Conservation (phyloP, 2,113 vertebrate species). For the Erpornis zantholeuca region DNA sequence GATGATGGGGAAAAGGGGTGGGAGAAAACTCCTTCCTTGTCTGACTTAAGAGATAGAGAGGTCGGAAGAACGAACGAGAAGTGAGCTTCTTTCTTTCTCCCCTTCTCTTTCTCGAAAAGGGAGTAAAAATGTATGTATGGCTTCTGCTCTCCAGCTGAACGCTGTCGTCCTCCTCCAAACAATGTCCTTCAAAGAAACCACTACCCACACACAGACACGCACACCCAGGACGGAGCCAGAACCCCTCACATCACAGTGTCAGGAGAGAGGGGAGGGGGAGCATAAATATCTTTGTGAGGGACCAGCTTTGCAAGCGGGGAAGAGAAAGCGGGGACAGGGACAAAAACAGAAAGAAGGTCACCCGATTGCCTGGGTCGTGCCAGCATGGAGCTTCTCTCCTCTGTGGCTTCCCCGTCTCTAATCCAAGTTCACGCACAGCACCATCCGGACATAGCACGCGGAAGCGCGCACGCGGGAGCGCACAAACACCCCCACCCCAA, state of each 20-base stretch:
- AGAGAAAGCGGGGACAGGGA: not conserved
- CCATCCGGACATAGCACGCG: slow-evolving; percentile 33
- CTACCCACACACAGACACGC: not conserved
- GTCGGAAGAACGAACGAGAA: slow-evolving; percentile 42
- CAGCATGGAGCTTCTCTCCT: slow-evolving; percentile 47
- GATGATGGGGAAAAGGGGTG: not conserved
- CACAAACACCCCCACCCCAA: not conserved
- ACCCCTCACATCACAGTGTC: slow-evolving; percentile 67
- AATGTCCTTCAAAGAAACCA: slow-evolving; percentile 42
- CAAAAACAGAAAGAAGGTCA: slow-evolving; percentile 72
- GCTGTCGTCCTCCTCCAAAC: slow-evolving; percentile 55
- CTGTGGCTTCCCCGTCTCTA: slow-evolving; percentile 29
- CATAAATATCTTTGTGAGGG: slow-evolving; percentile 53
- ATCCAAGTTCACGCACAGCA: slow-evolving; percentile 65
- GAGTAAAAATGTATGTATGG: slow-evolving; percentile 80
- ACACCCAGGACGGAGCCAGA: slow-evolving; percentile 9
- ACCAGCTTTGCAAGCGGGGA: slow-evolving; percentile 55
- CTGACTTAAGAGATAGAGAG: not conserved
- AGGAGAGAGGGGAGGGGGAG: not conserved
- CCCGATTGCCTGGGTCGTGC: slow-evolving; percentile 58
- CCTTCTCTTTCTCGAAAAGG: slow-evolving; percentile 8
- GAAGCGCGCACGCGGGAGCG: not conserved
- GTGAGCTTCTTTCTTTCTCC: slow-evolving; percentile 4
- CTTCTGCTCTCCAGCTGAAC: slow-evolving; percentile 78
- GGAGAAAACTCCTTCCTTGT: not conserved